Percentiles rank a stretch among this genome's conserved stretches.
Evolutionary conservation across 2,113 vertebrate genomes (phyloP).

Genomic region (Regulus satrapa): DNA sequence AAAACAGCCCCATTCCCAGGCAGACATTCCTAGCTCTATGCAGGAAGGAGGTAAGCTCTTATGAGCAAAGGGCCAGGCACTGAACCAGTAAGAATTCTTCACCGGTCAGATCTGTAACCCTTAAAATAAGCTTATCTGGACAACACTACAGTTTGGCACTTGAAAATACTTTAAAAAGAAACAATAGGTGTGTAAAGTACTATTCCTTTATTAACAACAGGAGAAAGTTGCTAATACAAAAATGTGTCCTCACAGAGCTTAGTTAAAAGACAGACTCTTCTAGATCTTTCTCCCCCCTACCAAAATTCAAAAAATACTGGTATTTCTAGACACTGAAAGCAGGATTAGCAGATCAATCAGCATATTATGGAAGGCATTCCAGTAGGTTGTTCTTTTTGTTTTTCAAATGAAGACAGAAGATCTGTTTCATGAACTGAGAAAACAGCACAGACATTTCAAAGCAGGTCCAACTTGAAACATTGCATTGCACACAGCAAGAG

Average conservation of each 20-base stretch:
- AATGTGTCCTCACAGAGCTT: not conserved
- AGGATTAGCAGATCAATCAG: not conserved
- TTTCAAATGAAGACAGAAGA: not conserved
- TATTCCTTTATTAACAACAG: not conserved
- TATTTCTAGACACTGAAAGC: not conserved
- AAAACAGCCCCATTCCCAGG: not conserved
- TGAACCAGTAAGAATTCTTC: not conserved
- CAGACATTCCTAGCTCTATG: not conserved
- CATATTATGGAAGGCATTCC: not conserved
- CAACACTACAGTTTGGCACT: not conserved
- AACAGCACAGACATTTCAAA: not conserved
- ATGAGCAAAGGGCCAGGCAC: rapidly evolving
- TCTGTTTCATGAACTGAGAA: not conserved
- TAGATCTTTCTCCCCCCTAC: not conserved
- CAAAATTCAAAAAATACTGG: not conserved
- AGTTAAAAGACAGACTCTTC: not conserved
- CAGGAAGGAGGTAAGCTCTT: not conserved
- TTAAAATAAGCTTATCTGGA: not conserved
- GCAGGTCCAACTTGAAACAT: not conserved
- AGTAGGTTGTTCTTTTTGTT: not conserved
- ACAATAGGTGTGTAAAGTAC: not conserved
- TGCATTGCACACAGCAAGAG: not conserved
- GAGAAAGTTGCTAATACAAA: not conserved
- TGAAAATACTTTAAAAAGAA: not conserved
- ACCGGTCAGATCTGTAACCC: not conserved